Conservation (phyloP, 2,113 vertebrate species). For the Lota lota region DNA sequence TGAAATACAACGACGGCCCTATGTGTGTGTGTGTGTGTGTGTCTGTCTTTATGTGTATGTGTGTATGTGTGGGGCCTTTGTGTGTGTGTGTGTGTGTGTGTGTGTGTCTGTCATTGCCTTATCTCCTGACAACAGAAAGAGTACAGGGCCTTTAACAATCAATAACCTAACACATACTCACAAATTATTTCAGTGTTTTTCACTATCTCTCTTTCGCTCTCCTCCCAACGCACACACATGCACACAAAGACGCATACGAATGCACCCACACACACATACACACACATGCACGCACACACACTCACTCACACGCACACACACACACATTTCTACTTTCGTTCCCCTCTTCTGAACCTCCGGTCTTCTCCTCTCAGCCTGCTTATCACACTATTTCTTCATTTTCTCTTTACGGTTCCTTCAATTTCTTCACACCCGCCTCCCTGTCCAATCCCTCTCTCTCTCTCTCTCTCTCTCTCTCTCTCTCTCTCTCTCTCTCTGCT, state of each 20-base stretch:
- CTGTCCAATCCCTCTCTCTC: not conserved
- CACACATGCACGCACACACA: too few relatives aligned
- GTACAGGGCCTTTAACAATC: slow-evolving; percentile 60
- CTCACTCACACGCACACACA: not conserved
- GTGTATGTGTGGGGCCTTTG: slow-evolving; percentile 28
- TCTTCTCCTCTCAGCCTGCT: slow-evolving; percentile 35
- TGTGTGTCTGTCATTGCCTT: slow-evolving; percentile 48
- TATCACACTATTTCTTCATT: slow-evolving; percentile 57
- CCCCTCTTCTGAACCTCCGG: slow-evolving; percentile 25
- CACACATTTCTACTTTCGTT: slow-evolving; percentile 20
- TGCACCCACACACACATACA: too few relatives aligned
- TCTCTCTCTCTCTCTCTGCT: too few relatives aligned
- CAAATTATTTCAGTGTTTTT: slow-evolving; percentile 19
- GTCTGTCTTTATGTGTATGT: slow-evolving; percentile 14
- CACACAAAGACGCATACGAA: too few relatives aligned
- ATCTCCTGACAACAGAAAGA: slow-evolving; percentile 69
- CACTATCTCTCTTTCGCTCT: not conserved
- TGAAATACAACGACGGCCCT: slow-evolving; percentile 45
- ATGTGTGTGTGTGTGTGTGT: slow-evolving; percentile 16
- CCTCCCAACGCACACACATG: not conserved
- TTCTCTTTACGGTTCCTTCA: slow-evolving; percentile 42
- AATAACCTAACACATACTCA: slow-evolving; percentile 62
- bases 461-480: too few relatives aligned
- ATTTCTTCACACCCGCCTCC: slow-evolving; percentile 33
- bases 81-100: slow-evolving; percentile 19